Conservation (phyloP, 2,113 vertebrate species). For the Microtus ochrogaster region DNA sequence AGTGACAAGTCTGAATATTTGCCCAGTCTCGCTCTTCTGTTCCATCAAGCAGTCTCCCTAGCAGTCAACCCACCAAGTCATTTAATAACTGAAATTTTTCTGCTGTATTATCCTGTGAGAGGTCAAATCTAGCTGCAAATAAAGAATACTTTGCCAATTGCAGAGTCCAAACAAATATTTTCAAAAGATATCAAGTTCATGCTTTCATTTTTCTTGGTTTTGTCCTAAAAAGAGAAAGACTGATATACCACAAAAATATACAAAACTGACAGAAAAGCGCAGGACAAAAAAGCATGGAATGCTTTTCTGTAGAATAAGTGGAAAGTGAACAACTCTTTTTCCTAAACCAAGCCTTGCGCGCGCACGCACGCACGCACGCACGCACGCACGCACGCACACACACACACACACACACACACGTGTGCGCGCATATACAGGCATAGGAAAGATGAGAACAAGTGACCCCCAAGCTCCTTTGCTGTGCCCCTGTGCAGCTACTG, state of each 20-base stretch:
- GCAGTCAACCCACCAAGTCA: not conserved
- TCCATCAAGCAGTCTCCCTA: not conserved
- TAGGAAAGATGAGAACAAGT: not conserved
- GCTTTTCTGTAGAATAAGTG: not conserved
- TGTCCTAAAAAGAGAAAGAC: not conserved
- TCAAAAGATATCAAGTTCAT: not conserved
- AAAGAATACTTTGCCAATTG: not conserved
- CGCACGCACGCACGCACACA: too few relatives aligned
- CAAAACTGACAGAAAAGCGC: not conserved
- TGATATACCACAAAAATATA: not conserved
- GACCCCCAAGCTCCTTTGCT: not conserved
- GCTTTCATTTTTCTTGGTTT: not conserved
- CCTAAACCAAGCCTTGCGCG: not conserved
- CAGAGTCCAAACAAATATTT: not conserved
- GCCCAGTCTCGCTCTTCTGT: not conserved
- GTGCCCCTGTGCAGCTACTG: not conserved
- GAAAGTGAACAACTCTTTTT: not conserved
- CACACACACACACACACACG: too few relatives aligned
- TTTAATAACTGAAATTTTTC: not conserved
- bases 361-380: too few relatives aligned
- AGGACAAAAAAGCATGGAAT: not conserved
- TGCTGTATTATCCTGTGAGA: not conserved
- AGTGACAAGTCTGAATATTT: not conserved
- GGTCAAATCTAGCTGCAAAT: not conserved
- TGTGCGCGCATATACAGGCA: rapidly evolving